Conservation (phyloP, 2,797 vertebrate genomes). For the Forpus xanthops region DNA sequence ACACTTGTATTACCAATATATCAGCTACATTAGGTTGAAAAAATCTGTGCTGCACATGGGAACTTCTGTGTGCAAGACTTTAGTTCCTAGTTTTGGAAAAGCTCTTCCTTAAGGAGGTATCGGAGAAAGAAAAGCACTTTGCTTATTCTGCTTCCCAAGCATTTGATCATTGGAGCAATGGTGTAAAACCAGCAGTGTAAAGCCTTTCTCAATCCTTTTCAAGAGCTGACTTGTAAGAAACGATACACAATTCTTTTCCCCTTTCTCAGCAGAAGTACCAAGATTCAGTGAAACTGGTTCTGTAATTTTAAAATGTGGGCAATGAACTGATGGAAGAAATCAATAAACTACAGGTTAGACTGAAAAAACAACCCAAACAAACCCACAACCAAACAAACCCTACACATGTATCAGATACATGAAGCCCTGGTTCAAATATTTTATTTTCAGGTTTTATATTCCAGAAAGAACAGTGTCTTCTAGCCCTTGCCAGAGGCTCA, state of each 20-base stretch:
- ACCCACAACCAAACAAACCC: neutral
- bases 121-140: neutral
- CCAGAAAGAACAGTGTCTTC: neutral
- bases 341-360: neutral
- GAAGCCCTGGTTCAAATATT: neutral
- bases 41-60: neutral
- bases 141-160: neutral
- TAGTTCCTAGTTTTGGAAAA: neutral
- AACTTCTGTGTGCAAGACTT: neutral
- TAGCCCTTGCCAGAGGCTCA: neutral
- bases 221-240: neutral
- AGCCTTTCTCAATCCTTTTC: neutral
- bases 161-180: neutral
- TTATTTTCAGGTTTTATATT: neutral
- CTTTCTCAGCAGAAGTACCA: neutral
- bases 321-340: neutral
- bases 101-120: neutral
- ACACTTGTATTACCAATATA: no score
- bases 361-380: neutral
- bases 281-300: neutral
- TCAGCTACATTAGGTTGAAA: neutral
- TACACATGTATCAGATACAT: fast-evolving
- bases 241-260: neutral
- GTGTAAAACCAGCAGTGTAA: neutral
- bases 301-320: neutral